phyloP scores from a whole-genome alignment of 2,797 vertebrate species.

The Lacerta agilis region DNA sequence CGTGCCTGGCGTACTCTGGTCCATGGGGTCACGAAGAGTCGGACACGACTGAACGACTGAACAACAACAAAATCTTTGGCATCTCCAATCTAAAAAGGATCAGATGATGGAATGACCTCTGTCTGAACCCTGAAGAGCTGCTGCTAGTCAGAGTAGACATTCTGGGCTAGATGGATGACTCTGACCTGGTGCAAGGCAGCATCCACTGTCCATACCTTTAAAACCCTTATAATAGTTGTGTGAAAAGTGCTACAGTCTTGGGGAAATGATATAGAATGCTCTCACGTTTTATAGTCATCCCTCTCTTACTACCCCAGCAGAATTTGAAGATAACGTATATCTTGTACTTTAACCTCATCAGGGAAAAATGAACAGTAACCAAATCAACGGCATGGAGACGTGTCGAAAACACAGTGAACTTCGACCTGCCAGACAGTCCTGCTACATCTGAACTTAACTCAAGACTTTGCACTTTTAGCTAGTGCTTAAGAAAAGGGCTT shows the following conservation, averaged over 20 bases:
- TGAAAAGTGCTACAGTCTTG: not conserved
- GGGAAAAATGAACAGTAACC: constrained; percentile 47
- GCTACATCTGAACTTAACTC: constrained; percentile 38
- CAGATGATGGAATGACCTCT: not conserved
- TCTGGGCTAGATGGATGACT: not conserved
- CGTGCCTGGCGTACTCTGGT: too few species aligned
- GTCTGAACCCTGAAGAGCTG: not conserved
- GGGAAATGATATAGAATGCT: not conserved
- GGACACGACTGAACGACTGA: too few species aligned
- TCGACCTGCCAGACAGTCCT: constrained; percentile 69
- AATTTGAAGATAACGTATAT: constrained; percentile 25
- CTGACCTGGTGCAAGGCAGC: not conserved
- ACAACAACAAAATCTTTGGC: too few species aligned
- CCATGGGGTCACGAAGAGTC: too few species aligned
- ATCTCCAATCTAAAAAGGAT: not conserved
- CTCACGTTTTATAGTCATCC: constrained; percentile 20
- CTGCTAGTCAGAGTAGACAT: not conserved
- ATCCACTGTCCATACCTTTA: not conserved
- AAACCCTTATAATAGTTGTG: not conserved
- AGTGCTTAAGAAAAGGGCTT: constrained; percentile 27
- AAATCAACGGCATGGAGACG: constrained; percentile 49
- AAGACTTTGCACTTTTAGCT: constrained; percentile 76
- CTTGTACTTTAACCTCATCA: constrained; percentile 71
- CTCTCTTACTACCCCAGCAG: constrained; percentile 12
- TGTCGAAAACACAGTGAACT: constrained; percentile 74